phyloP scores from a whole-genome alignment of 2,113 vertebrate species.

The Fregetta grallaria region DNA sequence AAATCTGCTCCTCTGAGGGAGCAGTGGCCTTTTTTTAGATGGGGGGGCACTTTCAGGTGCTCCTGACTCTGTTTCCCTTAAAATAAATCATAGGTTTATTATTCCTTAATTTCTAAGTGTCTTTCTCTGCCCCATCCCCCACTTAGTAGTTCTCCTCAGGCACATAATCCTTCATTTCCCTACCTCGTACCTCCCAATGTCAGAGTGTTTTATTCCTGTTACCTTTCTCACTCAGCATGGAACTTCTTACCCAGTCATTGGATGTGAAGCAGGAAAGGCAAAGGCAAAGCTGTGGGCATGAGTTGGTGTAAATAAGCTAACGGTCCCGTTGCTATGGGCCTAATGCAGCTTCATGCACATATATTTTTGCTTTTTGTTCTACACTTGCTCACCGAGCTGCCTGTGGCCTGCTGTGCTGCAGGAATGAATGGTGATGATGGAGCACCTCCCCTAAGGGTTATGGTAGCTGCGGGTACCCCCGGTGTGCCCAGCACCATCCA shows the following conservation, averaged over 20 bases:
- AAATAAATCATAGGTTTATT: neutral
- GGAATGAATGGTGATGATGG: neutral
- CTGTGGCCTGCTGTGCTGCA: neutral
- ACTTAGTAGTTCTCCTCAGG: neutral
- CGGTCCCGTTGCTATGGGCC: fast-evolving
- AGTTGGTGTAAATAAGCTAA: neutral
- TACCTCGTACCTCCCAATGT: neutral
- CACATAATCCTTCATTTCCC: neutral
- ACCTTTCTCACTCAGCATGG: neutral
- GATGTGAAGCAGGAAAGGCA: neutral
- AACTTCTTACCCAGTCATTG: neutral
- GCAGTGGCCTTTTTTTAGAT: neutral
- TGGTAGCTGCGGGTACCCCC: neutral
- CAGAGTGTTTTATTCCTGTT: neutral
- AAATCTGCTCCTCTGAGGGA: neutral
- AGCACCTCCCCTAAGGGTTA: neutral
- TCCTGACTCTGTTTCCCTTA: neutral
- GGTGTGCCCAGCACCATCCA: neutral
- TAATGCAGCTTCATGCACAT: neutral
- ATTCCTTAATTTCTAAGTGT: neutral
- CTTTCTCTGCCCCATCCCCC: neutral
- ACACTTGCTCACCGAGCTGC: neutral
- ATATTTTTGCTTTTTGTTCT: neutral
- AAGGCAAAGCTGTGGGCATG: neutral
- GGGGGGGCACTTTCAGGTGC: neutral